Conservation (phyloP, 2,113 vertebrate species). For the Muntiacus reevesi region DNA sequence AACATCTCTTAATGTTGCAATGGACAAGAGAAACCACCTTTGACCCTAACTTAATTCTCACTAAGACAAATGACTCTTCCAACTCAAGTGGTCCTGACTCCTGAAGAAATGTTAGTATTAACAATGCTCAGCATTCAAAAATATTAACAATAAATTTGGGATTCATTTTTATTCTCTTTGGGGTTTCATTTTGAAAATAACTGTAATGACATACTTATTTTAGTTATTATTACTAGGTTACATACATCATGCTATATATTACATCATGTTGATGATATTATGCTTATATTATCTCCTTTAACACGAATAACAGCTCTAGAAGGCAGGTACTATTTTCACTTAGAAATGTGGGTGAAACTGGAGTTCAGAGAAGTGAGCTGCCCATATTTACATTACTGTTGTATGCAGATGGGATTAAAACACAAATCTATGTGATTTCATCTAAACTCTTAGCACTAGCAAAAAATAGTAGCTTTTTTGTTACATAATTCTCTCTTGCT, state of each 20-base stretch:
- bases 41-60: not conserved
- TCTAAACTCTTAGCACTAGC: not conserved
- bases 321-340: not conserved
- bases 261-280: not conserved
- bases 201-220: not conserved
- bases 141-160: not conserved
- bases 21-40: not conserved
- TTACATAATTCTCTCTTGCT: not conserved
- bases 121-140: not conserved
- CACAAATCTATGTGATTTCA: not conserved
- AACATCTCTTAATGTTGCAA: not conserved
- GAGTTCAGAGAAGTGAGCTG: not conserved
- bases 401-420: not conserved
- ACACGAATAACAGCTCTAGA: not conserved
- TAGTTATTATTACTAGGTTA: not conserved
- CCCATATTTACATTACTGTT: not conserved
- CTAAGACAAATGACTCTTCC: not conserved
- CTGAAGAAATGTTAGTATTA: not conserved
- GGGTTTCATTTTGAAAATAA: not conserved
- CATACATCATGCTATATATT: not conserved
- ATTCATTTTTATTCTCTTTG: slow-evolving; percentile 25
- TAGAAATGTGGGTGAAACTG: not conserved
- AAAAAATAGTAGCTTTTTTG: not conserved
- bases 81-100: not conserved
- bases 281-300: not conserved